Percentiles rank a stretch among this genome's conserved stretches.
Evolutionary conservation across 1,140 invertebrate genomes (phyloP).

Genomic region (Cardiocondyla obscurior): DNA sequence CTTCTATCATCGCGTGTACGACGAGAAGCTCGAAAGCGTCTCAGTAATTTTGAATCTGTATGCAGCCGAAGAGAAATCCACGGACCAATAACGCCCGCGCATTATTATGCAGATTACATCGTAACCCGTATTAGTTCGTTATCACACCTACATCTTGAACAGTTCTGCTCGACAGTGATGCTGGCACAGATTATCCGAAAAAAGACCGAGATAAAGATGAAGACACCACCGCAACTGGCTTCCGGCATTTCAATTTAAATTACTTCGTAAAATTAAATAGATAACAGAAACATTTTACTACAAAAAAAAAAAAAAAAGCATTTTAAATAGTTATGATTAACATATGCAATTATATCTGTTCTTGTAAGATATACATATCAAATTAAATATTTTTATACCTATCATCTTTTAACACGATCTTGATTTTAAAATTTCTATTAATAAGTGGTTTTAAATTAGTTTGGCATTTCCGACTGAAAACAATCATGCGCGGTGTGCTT

Average conservation of each 20-base stretch:
- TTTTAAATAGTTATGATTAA: too few relatives aligned
- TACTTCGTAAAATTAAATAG: constrained; percentile 34
- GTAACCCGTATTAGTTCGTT: constrained; percentile 83
- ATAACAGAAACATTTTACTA: background rate
- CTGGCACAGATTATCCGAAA: constrained; percentile 57
- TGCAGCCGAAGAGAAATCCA: constrained; percentile 81
- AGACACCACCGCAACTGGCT: constrained; percentile 33
- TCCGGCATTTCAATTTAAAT: constrained; percentile 51
- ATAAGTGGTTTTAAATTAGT: constrained; percentile 67
- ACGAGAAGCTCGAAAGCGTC: constrained; percentile 57
- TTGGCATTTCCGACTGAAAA: constrained; percentile 58
- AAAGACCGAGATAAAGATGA: constrained; percentile 38
- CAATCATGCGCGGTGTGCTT: background rate
- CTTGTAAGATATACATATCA: too few relatives aligned
- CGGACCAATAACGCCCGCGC: constrained; percentile 78
- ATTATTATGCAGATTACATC: constrained; percentile 84
- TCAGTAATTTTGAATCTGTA: constrained; percentile 84
- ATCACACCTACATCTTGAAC: constrained; percentile 82
- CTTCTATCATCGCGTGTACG: constrained; percentile 53
- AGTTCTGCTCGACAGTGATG: constrained; percentile 51
- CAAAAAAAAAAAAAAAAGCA: background rate
- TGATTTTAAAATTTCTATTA: too few relatives aligned
- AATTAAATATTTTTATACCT: too few relatives aligned
- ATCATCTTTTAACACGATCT: too few relatives aligned
- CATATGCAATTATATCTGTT: too few relatives aligned